Base-by-base conservation (phyloP, 2,113 vertebrate species). In the Xyliphius kryptos region DNA sequence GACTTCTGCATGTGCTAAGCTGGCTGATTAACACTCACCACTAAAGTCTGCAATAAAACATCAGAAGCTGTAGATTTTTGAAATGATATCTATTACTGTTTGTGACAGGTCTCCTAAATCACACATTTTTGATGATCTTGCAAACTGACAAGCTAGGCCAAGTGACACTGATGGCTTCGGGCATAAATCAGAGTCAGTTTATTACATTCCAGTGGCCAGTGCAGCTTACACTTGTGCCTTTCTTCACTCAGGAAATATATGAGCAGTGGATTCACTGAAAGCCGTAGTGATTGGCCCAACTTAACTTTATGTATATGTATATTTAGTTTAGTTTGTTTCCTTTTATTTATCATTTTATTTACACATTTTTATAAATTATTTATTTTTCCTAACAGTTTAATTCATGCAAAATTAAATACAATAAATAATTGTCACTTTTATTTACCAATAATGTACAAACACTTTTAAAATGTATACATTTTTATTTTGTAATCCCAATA, bases 41-140 rank as follows among this genome's bases (percentile, higher is more conserved):
- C 74, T 69, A 82, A 81, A 74, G 80, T 81, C 73, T 78, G 69
- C 76, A 80, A 63, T 69, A 72, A 71, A 74, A 54, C 76, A 79
- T 63, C 63, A 72, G 73, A 76, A 66, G 71, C 74, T 74, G 63
- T 67, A 69, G 74, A 82, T 72, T 83, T 87, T 87, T 90, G 85
- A 91, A 86, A 90, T 91, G 83, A 91, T 89, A 92, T 92, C 91
- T 83, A 89, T 93, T 90, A 90, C 90, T 90, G 81, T 87, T 90
- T 87, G 86, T 88, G 88, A 90, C 90, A 91, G 87, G 82, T 70
- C 83, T 86, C 84, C 79, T 74, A 81, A 77, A 86, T 82, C 78
- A 76, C 75, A 10, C 17, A 79, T 82, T 82, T 26, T 80, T 91
- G 90, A 91, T 72, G 59, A 72, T 91, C 80, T 82, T 61, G 19